These are phyloP conservation scores for Globodera ellingtonae DNA, from an alignment of 1,140 invertebrate genomes.

Conservation along the genomic window DNA sequence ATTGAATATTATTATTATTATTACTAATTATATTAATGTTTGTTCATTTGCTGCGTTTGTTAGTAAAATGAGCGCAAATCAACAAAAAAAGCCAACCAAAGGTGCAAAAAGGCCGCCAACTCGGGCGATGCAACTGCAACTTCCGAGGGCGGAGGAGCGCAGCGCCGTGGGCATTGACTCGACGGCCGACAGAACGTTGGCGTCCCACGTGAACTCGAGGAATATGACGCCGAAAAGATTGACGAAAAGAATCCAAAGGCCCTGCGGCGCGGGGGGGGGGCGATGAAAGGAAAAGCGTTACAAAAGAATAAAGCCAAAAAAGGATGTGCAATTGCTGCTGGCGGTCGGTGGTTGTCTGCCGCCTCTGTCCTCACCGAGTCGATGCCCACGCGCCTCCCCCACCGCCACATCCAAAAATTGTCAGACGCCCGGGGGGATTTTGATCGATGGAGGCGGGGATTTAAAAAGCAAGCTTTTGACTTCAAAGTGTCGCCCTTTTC, in stretches of 20 bases:
- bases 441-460: too few relatives aligned
- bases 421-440: not conserved
- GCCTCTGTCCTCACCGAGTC: not conserved
- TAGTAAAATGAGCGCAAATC: not conserved
- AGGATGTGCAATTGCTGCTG: not conserved
- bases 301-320: not conserved
- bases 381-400: not conserved
- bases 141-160: constrained; percentile 30
- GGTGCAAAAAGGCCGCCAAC: constrained; percentile 60
- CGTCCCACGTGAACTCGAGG: constrained; percentile 20
- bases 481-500: too few relatives aligned
- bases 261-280: not conserved
- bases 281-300: not conserved
- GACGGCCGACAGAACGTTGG: constrained; percentile 23
- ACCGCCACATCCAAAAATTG: not conserved
- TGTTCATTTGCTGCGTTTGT: not conserved
- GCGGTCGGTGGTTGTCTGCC: too few relatives aligned
- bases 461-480: too few relatives aligned
- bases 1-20: not conserved
- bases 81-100: constrained; percentile 34
- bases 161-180: constrained; percentile 38
- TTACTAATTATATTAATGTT: not conserved
- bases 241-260: constrained; percentile 22
- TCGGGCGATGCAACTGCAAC: constrained; percentile 60
- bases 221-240: constrained; percentile 29